A percentile compares a stretch with the other conserved stretches of the same genome.
Evolutionary conservation across 1,140 invertebrate genomes (phyloP).

Genomic region (Metaphire vulgaris): DNA sequence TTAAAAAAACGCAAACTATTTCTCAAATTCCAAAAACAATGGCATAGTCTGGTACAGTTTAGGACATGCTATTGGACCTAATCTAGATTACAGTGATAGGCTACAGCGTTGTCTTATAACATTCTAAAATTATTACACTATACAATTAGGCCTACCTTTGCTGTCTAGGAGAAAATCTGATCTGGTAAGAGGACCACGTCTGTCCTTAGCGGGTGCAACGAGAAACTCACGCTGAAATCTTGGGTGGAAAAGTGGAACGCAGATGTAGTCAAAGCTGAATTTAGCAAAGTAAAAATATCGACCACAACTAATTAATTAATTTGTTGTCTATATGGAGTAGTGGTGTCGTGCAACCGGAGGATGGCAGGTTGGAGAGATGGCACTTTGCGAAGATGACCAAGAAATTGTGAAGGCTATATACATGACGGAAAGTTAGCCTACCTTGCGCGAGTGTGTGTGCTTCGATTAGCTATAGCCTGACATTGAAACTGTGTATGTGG

Average conservation of each 20-base stretch:
- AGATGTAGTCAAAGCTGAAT: constrained; percentile 59
- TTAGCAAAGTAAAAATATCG: neutral
- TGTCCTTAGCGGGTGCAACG: constrained; percentile 52
- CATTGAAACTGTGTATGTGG: too few species aligned
- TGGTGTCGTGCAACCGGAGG: too few species aligned
- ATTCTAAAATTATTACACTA: neutral
- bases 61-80: neutral
- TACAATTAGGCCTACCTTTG: constrained; percentile 35
- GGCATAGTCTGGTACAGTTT: neutral
- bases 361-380: too few species aligned
- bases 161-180: constrained; percentile 61
- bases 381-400: neutral
- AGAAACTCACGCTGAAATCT: constrained; percentile 60
- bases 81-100: too few species aligned
- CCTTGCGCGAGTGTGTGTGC: neutral
- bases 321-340: too few species aligned
- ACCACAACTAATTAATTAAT: too few species aligned
- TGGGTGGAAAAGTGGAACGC: constrained; percentile 60
- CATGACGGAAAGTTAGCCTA: neutral
- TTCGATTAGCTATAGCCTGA: neutral
- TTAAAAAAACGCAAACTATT: neutral
- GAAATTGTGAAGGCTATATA: neutral
- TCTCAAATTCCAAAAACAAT: neutral
- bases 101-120: too few species aligned
- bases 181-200: constrained; percentile 59